Evolutionary conservation across 2,888 invertebrate species (phyloP), one percentile per base, ranked within the genome.

Genomic region (Alloscopus bannaensis): DNA sequence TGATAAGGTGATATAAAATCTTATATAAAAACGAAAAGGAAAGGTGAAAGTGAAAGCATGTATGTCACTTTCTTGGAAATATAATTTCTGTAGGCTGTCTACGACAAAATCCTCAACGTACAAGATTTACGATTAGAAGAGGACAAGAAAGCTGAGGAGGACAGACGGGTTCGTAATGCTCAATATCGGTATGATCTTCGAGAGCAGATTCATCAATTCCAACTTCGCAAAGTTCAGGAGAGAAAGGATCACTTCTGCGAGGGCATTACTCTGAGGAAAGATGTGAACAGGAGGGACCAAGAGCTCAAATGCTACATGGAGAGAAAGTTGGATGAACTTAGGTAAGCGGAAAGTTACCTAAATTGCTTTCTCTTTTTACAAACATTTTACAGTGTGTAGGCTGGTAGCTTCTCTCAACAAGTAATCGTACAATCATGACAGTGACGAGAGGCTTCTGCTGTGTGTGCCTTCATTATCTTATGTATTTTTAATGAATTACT

Each of bases 121-220:
- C 84, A 85, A 77, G 81, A 77, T 22, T 57, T 36, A 16, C 71
- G 75, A 4, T 66, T 84, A 69, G 84, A 84, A 20, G 79, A 83
- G 40, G 83, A 83, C 11, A 28, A 66, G 24, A 29, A 81, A 60
- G 81, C 68, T 47, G 75, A 68, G 11, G 84, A 84, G 40, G 84
- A 84, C 18, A 45, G 73, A 20, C 60, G 73, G 45, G 8, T 78
- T 26, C 72, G 73, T 31, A 82, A 84, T 62, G 84, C 84, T 26
- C 80, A 82, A 42, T 84, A 85, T 64, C 77, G 82, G 57, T 81
- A 81, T 24, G 85, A 84, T 45, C 79, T 85, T 3, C 69, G 80
- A 13, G 85, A 85, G 28, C 85, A 85, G 76, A 82, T 85, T 59
- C 85, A 85, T 45, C 71, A 76, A 24, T 82, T 78, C 65, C 83